Evolutionary conservation across 2,113 vertebrate genomes (phyloP).

Genomic region (Strigops habroptila): DNA sequence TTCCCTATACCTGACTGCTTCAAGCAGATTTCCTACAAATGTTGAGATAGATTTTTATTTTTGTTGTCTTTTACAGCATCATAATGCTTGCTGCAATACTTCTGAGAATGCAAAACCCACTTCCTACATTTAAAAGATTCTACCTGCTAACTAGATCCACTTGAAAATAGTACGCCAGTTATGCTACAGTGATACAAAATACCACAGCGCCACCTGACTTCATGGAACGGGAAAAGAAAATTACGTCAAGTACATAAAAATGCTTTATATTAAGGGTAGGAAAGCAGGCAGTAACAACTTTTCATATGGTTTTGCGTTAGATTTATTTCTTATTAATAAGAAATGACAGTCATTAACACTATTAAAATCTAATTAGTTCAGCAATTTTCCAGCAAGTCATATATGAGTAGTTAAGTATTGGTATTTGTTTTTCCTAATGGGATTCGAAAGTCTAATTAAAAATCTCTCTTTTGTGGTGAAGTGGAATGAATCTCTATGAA

Average conservation of each 20-base stretch:
- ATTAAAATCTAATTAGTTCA: slow-evolving; percentile 78
- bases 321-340: slow-evolving; percentile 77
- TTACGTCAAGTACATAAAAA: slow-evolving; percentile 19
- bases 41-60: neutral
- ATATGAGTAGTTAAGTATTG: slow-evolving; percentile 73
- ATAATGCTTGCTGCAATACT: neutral
- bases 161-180: neutral
- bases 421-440: slow-evolving; percentile 79
- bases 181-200: neutral
- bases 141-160: neutral
- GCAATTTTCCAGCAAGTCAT: slow-evolving; percentile 74
- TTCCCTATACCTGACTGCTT: neutral
- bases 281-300: slow-evolving; percentile 53
- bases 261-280: slow-evolving; percentile 44
- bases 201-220: neutral
- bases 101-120: neutral
- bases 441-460: slow-evolving; percentile 78
- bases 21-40: neutral
- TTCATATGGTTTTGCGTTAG: slow-evolving; percentile 64
- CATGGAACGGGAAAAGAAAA: slow-evolving; percentile 19
- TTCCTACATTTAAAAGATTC: neutral
- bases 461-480: slow-evolving; percentile 70
- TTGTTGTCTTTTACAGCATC: neutral
- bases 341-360: slow-evolving; percentile 76
- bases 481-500: slow-evolving; percentile 60